Percentiles rank a stretch among this genome's conserved stretches.
Conservation (phyloP, 2,888 invertebrate species). For the Agrenia bidenticulata region DNA sequence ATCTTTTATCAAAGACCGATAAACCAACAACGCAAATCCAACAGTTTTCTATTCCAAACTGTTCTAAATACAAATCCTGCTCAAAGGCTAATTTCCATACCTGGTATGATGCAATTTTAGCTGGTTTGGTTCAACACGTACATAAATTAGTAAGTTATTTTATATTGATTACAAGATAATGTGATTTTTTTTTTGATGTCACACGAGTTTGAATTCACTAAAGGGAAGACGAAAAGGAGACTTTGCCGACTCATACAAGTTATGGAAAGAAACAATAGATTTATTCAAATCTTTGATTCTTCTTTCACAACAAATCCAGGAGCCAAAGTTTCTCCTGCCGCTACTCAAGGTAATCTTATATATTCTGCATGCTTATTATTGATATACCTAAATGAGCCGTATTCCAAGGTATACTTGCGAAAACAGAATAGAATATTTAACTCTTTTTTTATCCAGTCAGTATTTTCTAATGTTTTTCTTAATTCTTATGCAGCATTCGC, state of each 20-base stretch:
- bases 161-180: neutral
- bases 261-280: constrained; percentile 29
- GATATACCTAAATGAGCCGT: too few relatives aligned
- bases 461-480: constrained; percentile 10
- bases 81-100: constrained; percentile 38
- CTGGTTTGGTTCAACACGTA: constrained; percentile 29
- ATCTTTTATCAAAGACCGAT: too few relatives aligned
- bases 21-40: neutral
- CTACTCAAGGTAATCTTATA: constrained; percentile 28
- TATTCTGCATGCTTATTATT: too few relatives aligned
- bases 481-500: constrained; percentile 22
- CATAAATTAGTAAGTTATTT: constrained; percentile 36
- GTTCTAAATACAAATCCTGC: constrained; percentile 28
- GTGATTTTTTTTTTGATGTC: too few relatives aligned
- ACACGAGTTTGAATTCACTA: neutral
- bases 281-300: constrained; percentile 30
- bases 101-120: constrained; percentile 38
- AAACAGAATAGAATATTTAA: constrained; percentile 1
- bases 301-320: constrained; percentile 14
- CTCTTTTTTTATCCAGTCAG: too few relatives aligned
- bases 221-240: constrained; percentile 29
- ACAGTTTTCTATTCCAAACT: constrained; percentile 10
- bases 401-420: too few relatives aligned
- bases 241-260: constrained; percentile 22
- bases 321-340: constrained; percentile 18